Base-by-base conservation (phyloP, 2,888 invertebrate genomes). In the Teleogryllus oceanicus region DNA sequence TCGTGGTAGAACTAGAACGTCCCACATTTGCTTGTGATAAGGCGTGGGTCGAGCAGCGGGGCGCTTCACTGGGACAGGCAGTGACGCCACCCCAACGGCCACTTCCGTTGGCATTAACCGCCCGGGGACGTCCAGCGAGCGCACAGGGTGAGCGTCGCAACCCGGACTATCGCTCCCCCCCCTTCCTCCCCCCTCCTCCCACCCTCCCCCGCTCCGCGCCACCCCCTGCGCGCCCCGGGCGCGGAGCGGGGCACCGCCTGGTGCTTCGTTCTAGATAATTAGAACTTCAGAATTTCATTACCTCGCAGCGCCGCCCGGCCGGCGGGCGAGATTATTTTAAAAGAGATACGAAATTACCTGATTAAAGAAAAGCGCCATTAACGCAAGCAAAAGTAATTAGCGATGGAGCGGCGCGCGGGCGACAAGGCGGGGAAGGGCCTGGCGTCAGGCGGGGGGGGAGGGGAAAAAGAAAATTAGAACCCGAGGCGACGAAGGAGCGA, bases 301-400 rank as follows among this genome's bases (percentile, higher is more conserved):
- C 86, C 85, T 84, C 85, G 84, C 85, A 85, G 86, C 77, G 76
- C 76, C 24, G 75, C 50, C 20, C 74, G 79, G 50, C 77, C 77
- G 77, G 76, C 80, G 78, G 87, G 86, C 85, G 85, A 87, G 87
- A 87, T 87, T 87, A 87, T 87, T 87, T 87, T 87, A 87, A 82
- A 87, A 87, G 87, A 87, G 87, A 87, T 87, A 87, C 86, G 87
- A 85, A 87, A 87, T 87, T 87, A 87, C 87, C 87, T 87, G 87
- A 87, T 87, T 87, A 87, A 87, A 86, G 86, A 86, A 86, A 87
- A 87, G 87, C 87, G 87, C 87, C 87, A 87, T 87, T 87, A 87
- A 87, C 87, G 86, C 86, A 85, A 86, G 87, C 86, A 86, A 87
- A 87, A 87, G 87, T 87, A 87, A 87, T 87, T 87, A 87, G 87